Evolutionary conservation across 2,888 invertebrate species (phyloP).

Genomic region (Cataglyphis altisquamis): DNA sequence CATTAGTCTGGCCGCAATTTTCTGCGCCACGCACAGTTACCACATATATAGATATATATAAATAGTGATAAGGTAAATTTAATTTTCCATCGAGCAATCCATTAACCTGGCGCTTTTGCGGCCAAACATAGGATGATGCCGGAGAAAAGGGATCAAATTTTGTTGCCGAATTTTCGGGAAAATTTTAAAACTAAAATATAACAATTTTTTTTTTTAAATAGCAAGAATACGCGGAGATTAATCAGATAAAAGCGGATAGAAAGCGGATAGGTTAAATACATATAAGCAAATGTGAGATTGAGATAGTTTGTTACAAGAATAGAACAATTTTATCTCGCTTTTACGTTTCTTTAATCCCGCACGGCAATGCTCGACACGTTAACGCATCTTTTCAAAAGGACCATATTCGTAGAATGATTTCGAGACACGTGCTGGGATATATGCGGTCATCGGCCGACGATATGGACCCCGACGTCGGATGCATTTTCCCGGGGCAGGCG

Average conservation of each 20-base stretch:
- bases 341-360: background rate
- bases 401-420: slow-evolving; percentile 77
- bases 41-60: slow-evolving; percentile 7
- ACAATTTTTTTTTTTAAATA: background rate
- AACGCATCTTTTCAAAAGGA: slow-evolving; percentile 63
- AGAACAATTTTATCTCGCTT: background rate
- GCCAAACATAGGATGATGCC: slow-evolving; percentile 30
- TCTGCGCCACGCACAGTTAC: background rate
- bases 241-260: background rate
- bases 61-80: slow-evolving; percentile 53
- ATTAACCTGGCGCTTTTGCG: slow-evolving; percentile 46
- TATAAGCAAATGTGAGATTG: slow-evolving; percentile 11
- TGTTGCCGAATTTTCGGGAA: background rate
- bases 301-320: background rate
- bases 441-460: slow-evolving; percentile 72
- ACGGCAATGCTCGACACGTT: slow-evolving; percentile 49
- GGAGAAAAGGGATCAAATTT: background rate
- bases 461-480: slow-evolving; percentile 65
- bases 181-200: background rate
- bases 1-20: slow-evolving; percentile 5
- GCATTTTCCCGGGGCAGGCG: slow-evolving; percentile 71
- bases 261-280: slow-evolving; percentile 41
- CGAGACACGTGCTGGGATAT: slow-evolving; percentile 76
- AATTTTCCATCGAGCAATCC: slow-evolving; percentile 55
- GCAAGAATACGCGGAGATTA: background rate